A percentile compares a stretch with the other conserved stretches of the same genome.
These are phyloP conservation scores for Pegea sp. DNA, from an alignment of 23 tunicate species.

Conservation along the genomic window DNA sequence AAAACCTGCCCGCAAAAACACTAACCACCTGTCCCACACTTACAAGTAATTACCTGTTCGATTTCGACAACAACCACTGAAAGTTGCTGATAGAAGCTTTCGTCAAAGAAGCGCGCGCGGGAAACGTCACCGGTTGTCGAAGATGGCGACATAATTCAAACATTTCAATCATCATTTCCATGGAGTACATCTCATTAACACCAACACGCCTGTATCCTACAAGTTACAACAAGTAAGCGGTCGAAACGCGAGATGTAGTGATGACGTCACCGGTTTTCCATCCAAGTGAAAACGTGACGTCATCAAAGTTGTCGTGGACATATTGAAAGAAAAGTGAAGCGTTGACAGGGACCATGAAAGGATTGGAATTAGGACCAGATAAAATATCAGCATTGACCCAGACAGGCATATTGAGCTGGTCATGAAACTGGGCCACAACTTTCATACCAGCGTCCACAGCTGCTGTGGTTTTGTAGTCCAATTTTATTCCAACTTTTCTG, in stretches of 20 bases:
- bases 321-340: constrained; percentile 21
- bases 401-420: constrained; percentile 19
- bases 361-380: constrained; percentile 61
- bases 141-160: constrained; percentile 10
- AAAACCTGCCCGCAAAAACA: constrained; percentile 14
- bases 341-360: constrained; percentile 33
- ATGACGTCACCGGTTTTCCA: constrained; percentile 64
- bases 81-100: constrained; percentile 24
- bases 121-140: constrained; percentile 74
- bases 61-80: constrained; percentile 60
- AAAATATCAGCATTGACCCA: constrained; percentile 75
- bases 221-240: neutral
- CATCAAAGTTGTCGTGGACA: constrained; percentile 20
- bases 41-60: constrained; percentile 34
- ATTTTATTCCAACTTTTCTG: constrained; percentile 52
- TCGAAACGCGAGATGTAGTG: no score
- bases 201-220: constrained; percentile 33
- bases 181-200: constrained; percentile 37
- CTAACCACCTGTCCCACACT: neutral
- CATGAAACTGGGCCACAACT: constrained; percentile 5
- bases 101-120: constrained; percentile 69
- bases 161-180: constrained; percentile 87
- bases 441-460: constrained; percentile 24
- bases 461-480: constrained; percentile 58
- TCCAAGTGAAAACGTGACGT: constrained; percentile 52